Base-by-base conservation (phyloP, 2,888 invertebrate genomes). In the Yponomeuta malinellus region DNA sequence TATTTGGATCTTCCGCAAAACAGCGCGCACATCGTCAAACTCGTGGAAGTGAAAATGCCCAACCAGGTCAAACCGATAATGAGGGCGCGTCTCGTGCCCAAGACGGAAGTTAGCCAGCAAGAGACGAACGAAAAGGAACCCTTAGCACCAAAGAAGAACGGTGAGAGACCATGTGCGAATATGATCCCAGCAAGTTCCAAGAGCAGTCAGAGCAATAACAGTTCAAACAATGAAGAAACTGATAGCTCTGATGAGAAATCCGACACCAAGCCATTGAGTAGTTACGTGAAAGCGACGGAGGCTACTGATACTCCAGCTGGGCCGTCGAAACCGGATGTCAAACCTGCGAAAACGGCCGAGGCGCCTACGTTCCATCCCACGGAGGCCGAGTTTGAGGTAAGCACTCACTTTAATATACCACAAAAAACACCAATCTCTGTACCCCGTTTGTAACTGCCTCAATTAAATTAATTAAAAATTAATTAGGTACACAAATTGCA, bases 291-390 rank as follows among this genome's bases (percentile, higher is more conserved):
- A 29, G 29, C 64, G 23, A 65, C 3, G 12, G 10, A 65, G 29
- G 33, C 33, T 12, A 10, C 3, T 29, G 31, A 29, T 9, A 1
- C 8, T 33, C 10, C 12, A 31, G 10, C 31, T 10, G 33, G 10
- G 10, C 31, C 65, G 31, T 65, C 65, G 33, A 65, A 29, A 10
- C 3, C 31, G 29, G 31, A 29, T 29, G 31, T 33, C 2, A 29
- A 23, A 2, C 29, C 65, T 23, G 93, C 94, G 0, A 92, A 93
- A 76, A 86, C 96, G 74, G 93, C 95, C 0, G 95, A 96, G 74
- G 97, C 97, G 0, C 97, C 96, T 0, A 94, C 95, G 0, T 98
- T 96, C 83, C 93, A 95, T 79, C 98, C 97, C 0, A 95, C 95
- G 0, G 95, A 95, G 73, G 95, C 95, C 76, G 97, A 98, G 79